Percentiles rank a stretch among this genome's conserved stretches.
These are phyloP conservation scores for Acronicta leporina DNA, from an alignment of 2,888 invertebrate species.

Conservation along the genomic window DNA sequence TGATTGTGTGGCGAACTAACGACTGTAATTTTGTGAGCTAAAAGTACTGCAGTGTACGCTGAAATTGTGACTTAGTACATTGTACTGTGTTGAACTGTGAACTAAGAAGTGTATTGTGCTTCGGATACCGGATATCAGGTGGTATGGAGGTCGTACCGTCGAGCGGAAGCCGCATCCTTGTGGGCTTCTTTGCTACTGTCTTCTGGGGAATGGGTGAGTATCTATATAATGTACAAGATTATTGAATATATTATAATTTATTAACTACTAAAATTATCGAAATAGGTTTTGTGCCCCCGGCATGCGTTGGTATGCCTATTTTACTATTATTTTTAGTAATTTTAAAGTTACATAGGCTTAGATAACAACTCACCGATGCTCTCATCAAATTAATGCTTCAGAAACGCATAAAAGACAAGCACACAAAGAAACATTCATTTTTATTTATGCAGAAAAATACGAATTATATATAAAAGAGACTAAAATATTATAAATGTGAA, in stretches of 20 bases:
- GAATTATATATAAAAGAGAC: no score
- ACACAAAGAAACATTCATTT: background rate
- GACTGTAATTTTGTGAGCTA: constrained; percentile 52
- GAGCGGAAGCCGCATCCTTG: constrained; percentile 80
- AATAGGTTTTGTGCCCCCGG: no score
- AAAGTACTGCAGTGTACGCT: constrained; percentile 21
- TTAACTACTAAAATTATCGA: no score
- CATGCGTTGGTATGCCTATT: no score
- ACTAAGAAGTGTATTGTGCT: constrained; percentile 48
- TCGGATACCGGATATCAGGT: constrained; percentile 68
- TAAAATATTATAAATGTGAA: no score
- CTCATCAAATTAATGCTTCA: no score
- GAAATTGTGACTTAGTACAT: constrained; percentile 42
- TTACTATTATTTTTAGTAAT: no score
- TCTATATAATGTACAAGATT: background rate
- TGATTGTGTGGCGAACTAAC: constrained; percentile 75
- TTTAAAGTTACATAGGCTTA: no score
- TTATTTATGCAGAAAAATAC: no score
- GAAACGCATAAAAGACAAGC: no score
- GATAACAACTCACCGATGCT: no score
- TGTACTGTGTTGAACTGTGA: constrained; percentile 43
- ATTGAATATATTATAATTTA: background rate
- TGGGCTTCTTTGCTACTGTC: constrained; percentile 83
- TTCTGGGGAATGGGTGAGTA: constrained; percentile 86
- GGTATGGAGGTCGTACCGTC: constrained; percentile 81